Percentiles rank a stretch among this genome's conserved stretches.
Conservation (phyloP, 2,797 vertebrate genomes). For the Lophotriccus pileatus region DNA sequence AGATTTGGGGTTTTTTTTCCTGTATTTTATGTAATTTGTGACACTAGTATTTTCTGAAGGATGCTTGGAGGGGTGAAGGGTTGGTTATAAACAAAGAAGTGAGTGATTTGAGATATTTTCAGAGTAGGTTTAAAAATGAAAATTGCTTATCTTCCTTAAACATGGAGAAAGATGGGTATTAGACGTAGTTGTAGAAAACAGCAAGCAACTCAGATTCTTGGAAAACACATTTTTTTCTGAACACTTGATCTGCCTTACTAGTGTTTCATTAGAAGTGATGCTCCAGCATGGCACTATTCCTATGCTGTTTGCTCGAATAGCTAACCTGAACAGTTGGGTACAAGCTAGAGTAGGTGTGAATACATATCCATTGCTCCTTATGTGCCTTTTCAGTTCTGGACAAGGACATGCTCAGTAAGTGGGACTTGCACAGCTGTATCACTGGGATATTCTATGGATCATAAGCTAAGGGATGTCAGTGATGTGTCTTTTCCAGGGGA, state of each 20-base stretch:
- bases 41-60: not conserved
- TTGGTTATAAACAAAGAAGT: not conserved
- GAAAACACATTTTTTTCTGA: not conserved
- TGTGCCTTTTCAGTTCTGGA: not conserved
- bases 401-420: not conserved
- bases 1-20: not conserved
- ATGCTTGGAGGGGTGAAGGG: not conserved
- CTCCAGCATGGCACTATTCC: not conserved
- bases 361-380: not conserved
- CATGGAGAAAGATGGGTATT: not conserved
- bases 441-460: not conserved
- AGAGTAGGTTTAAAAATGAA: not conserved
- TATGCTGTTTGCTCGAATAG: not conserved
- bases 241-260: not conserved
- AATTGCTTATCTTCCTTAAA: not conserved
- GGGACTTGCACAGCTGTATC: fast-evolving
- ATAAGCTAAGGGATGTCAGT: not conserved
- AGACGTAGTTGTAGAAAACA: not conserved
- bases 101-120: not conserved
- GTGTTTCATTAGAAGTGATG: not conserved
- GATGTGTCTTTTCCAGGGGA: not conserved
- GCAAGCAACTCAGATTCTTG: not conserved
- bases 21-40: not conserved
- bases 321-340: not conserved
- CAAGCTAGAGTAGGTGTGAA: not conserved